Conservation (phyloP, 2,797 vertebrate species). For the Melanotaenia trifasciata region DNA sequence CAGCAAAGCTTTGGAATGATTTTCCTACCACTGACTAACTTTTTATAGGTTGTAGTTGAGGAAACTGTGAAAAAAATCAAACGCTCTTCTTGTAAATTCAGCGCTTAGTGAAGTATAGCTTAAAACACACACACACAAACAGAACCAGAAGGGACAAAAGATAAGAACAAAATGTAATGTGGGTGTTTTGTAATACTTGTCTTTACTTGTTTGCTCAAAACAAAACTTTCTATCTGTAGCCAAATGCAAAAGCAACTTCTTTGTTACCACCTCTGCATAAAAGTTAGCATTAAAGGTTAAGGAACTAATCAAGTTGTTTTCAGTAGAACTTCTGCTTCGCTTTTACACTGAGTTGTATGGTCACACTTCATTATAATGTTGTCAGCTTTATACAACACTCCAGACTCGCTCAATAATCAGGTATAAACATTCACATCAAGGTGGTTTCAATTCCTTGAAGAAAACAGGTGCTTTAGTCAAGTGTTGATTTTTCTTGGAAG, state of each 20-base stretch:
- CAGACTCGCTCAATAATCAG: background rate
- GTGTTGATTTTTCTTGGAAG: conserved; percentile 18
- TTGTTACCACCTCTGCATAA: background rate
- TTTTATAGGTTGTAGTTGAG: background rate
- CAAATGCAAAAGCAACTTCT: conserved; percentile 10
- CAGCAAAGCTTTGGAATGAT: conserved; percentile 40
- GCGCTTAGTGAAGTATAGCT: no score
- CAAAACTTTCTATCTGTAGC: conserved; percentile 16
- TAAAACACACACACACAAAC: background rate
- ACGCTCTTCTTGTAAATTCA: no score
- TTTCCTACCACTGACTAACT: conserved; percentile 37
- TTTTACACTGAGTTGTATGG: background rate
- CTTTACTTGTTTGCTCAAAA: conserved; percentile 26
- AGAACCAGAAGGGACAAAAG: conserved; percentile 39
- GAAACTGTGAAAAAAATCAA: no score
- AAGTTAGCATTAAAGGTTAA: conserved; percentile 2
- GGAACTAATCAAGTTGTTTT: background rate
- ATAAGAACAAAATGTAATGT: background rate
- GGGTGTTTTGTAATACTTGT: conserved; percentile 5
- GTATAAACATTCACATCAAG: background rate
- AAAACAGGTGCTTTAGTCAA: conserved; percentile 7
- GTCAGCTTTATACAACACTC: background rate
- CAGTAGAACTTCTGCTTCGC: background rate
- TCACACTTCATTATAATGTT: background rate
- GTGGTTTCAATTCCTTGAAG: background rate